phyloP scores from a whole-genome alignment of 2,797 vertebrate species.

The Lagocephalus sceleratus region DNA sequence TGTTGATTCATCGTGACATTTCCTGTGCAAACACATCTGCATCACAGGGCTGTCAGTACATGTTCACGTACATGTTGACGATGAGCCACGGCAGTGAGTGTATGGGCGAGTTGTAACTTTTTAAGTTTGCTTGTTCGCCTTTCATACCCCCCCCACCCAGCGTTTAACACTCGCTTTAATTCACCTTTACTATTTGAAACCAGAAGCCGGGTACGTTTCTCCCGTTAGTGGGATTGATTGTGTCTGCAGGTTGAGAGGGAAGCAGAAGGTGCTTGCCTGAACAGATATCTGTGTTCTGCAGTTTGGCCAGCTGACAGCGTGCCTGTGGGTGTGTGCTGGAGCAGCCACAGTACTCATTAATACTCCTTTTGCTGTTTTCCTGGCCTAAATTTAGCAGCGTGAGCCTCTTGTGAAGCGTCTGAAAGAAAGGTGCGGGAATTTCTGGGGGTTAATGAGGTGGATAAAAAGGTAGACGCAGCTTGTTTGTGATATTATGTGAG shows the following conservation, averaged over 20 bases:
- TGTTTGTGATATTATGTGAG: no score
- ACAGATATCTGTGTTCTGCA: slow-evolving; percentile 46
- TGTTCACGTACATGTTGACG: slow-evolving; percentile 3
- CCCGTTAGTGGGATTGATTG: slow-evolving; percentile 11
- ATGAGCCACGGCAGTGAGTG: not conserved
- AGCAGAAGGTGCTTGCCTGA: slow-evolving; percentile 48
- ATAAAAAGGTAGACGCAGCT: not conserved
- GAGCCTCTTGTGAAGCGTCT: slow-evolving; percentile 1
- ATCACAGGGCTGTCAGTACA: not conserved
- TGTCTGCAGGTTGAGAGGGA: slow-evolving; percentile 24
- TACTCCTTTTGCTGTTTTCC: slow-evolving; percentile 18
- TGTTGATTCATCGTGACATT: slow-evolving; percentile 20
- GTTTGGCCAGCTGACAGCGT: slow-evolving; percentile 34
- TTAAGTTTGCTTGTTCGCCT: no score
- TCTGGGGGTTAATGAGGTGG: slow-evolving; percentile 30
- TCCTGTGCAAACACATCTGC: slow-evolving; percentile 31
- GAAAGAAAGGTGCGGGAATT: slow-evolving; percentile 15
- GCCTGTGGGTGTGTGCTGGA: slow-evolving; percentile 26
- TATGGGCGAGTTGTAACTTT: not conserved
- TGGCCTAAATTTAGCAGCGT: slow-evolving; percentile 24
- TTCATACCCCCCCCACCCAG: no score
- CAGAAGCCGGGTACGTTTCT: no score
- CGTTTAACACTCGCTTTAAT: no score
- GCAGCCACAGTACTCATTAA: not conserved
- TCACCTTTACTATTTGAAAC: no score